Conservation (phyloP, 2,113 vertebrate genomes). For the Toxotes jaculatrix region DNA sequence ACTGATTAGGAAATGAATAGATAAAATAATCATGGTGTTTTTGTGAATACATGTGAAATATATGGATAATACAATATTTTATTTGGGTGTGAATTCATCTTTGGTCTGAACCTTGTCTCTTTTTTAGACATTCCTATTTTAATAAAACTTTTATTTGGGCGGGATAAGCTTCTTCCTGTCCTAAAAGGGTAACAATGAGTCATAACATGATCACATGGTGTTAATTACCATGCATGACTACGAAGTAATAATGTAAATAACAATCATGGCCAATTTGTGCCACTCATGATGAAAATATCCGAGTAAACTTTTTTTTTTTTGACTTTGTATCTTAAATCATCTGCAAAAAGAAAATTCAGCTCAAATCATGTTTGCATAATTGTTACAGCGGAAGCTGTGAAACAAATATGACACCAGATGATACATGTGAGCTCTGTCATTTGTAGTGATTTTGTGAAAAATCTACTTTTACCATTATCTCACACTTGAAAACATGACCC, state of each 20-base stretch:
- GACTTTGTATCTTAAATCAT: background rate
- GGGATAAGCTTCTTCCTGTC: background rate
- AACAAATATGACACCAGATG: background rate
- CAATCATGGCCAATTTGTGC: slow-evolving; percentile 2
- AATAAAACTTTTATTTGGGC: slow-evolving; percentile 26
- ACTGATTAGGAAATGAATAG: slow-evolving; percentile 27
- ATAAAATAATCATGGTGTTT: slow-evolving; percentile 26
- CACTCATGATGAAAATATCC: slow-evolving; percentile 21
- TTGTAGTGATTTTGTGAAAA: slow-evolving; percentile 1
- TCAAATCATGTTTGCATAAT: background rate
- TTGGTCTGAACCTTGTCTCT: background rate
- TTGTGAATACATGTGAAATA: slow-evolving; percentile 47
- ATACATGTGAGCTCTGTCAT: background rate
- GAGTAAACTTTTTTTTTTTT: slow-evolving; percentile 22
- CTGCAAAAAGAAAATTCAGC: background rate
- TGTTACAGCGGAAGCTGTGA: background rate
- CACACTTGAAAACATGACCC: slow-evolving; percentile 29
- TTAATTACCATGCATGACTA: background rate
- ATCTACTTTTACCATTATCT: slow-evolving; percentile 8
- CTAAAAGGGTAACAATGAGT: background rate
- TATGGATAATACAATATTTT: slow-evolving; percentile 37
- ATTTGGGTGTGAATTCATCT: slow-evolving; percentile 7
- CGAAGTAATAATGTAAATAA: slow-evolving; percentile 37
- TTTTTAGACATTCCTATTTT: slow-evolving; percentile 28
- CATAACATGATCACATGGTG: slow-evolving; percentile 6